These are phyloP conservation scores for Melieria picta DNA, from an alignment of 2,888 invertebrate genomes.

Conservation along the genomic window DNA sequence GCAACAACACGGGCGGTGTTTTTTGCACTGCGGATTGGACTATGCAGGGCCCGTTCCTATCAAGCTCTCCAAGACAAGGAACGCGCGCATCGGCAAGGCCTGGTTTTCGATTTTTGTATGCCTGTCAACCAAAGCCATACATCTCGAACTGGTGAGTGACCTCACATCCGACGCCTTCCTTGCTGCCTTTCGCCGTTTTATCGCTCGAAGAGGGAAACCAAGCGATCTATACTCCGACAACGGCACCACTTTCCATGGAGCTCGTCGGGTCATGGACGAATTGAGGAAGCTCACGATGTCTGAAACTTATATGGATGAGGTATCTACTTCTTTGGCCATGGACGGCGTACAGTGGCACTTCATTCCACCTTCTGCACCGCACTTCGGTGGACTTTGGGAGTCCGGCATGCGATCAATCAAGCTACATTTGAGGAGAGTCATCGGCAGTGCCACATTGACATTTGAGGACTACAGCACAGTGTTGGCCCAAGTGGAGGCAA, in stretches of 20 bases:
- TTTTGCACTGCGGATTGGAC: too few relatives aligned
- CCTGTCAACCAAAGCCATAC: neutral
- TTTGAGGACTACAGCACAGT: slow-evolving; percentile 5
- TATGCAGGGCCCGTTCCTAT: too few relatives aligned
- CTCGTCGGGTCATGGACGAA: slow-evolving; percentile 18
- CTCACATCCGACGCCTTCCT: slow-evolving; percentile 29
- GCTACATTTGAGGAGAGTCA: slow-evolving; percentile 1
- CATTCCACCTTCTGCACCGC: slow-evolving; percentile 37
- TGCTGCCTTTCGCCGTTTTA: slow-evolving; percentile 30
- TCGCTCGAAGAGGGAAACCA: slow-evolving; percentile 29
- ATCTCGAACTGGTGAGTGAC: slow-evolving; percentile 25
- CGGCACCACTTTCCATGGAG: slow-evolving; percentile 35
- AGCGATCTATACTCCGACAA: slow-evolving; percentile 31
- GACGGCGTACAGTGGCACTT: slow-evolving; percentile 38
- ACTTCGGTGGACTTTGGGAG: slow-evolving; percentile 40
- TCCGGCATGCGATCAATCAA: slow-evolving; percentile 24
- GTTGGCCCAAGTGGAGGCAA: slow-evolving; percentile 8
- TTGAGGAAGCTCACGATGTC: slow-evolving; percentile 11
- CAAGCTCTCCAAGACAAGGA: neutral
- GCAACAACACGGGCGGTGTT: too few relatives aligned
- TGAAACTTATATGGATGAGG: slow-evolving; percentile 2
- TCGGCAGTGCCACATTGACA: neutral
- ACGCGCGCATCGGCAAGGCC: slow-evolving; percentile 4
- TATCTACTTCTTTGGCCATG: slow-evolving; percentile 28
- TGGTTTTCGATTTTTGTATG: slow-evolving; percentile 5